Evolutionary conservation across 2,888 invertebrate genomes (phyloP).

Genomic region (Mycogona germanica): DNA sequence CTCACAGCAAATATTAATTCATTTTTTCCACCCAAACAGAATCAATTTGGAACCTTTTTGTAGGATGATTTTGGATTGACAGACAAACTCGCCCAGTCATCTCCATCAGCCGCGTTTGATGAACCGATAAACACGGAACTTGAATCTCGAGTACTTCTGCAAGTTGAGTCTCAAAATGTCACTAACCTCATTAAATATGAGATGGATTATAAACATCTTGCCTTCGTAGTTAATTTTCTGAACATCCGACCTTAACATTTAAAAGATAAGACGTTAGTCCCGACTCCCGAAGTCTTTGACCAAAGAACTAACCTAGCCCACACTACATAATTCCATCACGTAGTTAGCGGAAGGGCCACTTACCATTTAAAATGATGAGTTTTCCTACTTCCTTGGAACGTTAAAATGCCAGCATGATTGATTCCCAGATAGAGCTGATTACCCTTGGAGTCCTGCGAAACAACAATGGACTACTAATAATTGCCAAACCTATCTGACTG

Average conservation of each 20-base stretch:
- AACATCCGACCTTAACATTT: constrained; percentile 52
- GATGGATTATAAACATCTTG: constrained; percentile 92
- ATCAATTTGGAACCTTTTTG: too few species aligned
- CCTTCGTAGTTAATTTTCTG: constrained; percentile 95
- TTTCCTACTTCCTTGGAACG: constrained; percentile 84
- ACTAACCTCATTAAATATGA: constrained; percentile 79
- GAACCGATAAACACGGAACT: too few species aligned
- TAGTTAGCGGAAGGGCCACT: constrained; percentile 12
- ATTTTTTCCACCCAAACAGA: too few species aligned
- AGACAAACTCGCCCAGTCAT: neutral
- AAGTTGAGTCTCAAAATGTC: neutral
- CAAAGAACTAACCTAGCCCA: too few species aligned
- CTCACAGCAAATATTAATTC: too few species aligned
- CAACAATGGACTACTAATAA: constrained; percentile 3
- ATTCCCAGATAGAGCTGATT: constrained; percentile 87
- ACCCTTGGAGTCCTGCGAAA: constrained; percentile 72
- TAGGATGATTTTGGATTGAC: too few species aligned
- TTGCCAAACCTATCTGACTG: neutral
- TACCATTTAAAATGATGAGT: constrained; percentile 92
- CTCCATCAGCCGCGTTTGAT: too few species aligned
- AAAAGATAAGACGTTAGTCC: constrained; percentile 3
- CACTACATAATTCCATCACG: too few species aligned
- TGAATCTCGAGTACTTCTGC: too few species aligned
- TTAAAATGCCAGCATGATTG: constrained; percentile 87
- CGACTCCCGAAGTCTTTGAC: too few species aligned